Evolutionary conservation across 1,140 invertebrate species (phyloP), one percentile per base, ranked within the genome.

Genomic region (Muscidifurax raptorellus): DNA sequence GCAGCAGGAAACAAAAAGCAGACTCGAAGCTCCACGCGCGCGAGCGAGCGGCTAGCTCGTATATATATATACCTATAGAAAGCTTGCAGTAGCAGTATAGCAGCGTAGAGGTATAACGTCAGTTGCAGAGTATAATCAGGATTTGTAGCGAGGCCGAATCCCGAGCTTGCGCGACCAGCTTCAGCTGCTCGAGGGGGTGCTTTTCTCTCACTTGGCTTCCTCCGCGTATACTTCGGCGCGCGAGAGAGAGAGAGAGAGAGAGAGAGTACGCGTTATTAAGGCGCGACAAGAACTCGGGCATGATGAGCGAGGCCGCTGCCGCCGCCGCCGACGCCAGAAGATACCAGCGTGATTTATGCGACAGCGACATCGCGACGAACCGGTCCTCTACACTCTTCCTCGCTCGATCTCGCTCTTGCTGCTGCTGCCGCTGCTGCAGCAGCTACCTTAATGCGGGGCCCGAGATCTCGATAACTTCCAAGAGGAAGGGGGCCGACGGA

Each of bases 51-150:
- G 52, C 52, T 59, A 59, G 18, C 66, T 6, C 64, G 64, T 27
- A 66, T 27, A 64, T n/a, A 64, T n/a, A 18, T n/a, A 64, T 64
- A 64, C 6, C 3, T 66, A 66, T 66, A 66, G 6, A 66, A 64
- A 59, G 15, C 32, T 36, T 7, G 32, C 0, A 36, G 36, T 40
- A 40, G 9, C 36, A 40, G 59, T 27, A 15, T 13, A 25, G 13
- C 5, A 75, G 72, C 30, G 22, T 15, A 13, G 88, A 88, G 88
- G 89, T 90, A 90, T 89, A 91, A 93, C 90, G 92, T 93, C 92
- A 93, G 89, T 92, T 90, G 92, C 92, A 93, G 92, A 91, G 89
- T 92, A 92, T 93, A 93, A 93, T 93, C 92, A 93, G 92, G 92
- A 93, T 93, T 93, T 93, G 92, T 93, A 92, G 92, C 92, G 90